These are phyloP conservation scores for Actias luna DNA, from an alignment of 2,888 invertebrate genomes.

Conservation along the genomic window DNA sequence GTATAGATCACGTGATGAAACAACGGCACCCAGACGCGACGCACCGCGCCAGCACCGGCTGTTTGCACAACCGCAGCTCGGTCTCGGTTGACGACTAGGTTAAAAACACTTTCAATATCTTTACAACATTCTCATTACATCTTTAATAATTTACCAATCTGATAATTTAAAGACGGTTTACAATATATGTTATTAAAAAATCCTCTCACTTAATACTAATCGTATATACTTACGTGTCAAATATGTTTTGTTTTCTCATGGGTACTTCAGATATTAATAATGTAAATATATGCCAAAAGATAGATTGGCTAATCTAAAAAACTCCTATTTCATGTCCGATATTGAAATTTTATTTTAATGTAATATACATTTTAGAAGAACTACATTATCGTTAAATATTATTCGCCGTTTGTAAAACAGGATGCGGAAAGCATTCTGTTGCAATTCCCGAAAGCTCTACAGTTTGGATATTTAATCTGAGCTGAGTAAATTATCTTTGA, in stretches of 20 bases:
- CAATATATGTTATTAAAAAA: background rate
- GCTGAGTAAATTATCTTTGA: no score
- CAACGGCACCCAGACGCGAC: slow-evolving; percentile 8
- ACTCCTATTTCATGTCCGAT: no score
- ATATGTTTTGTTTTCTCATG: no score
- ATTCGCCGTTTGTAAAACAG: background rate
- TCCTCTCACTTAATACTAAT: no score
- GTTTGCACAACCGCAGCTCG: slow-evolving; percentile 39
- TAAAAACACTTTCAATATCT: slow-evolving; percentile 9
- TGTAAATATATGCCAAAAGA: no score
- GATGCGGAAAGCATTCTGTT: background rate
- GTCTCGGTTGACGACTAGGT: slow-evolving; percentile 11
- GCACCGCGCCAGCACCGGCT: slow-evolving; percentile 21
- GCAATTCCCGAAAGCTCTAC: background rate
- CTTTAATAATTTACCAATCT: background rate
- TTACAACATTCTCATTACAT: slow-evolving; percentile 9
- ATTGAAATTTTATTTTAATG: no score
- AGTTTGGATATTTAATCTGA: background rate
- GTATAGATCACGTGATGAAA: slow-evolving; percentile 35
- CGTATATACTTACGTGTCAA: background rate
- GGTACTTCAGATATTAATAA: no score
- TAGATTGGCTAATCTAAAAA: background rate
- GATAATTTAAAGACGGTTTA: background rate
- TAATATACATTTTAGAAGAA: background rate
- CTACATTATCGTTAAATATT: background rate